Conservation (phyloP, 92 coral and sea anemone species). For the Parazoanthus swiftii region DNA sequence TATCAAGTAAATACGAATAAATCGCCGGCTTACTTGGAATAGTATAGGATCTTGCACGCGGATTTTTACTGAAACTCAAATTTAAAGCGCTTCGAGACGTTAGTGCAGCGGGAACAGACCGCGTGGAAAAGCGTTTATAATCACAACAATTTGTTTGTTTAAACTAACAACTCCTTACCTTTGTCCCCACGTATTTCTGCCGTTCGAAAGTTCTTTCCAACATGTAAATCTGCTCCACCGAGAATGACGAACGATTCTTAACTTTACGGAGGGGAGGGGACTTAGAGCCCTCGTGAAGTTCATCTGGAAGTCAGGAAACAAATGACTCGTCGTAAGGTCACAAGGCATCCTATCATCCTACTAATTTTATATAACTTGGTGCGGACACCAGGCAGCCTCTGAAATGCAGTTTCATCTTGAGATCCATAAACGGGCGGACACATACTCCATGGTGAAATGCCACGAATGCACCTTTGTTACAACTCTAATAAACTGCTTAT, state of each 20-base stretch:
- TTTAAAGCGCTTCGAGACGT: too few relatives aligned
- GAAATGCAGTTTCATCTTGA: background rate
- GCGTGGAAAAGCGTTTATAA: too few relatives aligned
- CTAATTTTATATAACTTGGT: slow-evolving; percentile 5
- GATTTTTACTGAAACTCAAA: too few relatives aligned
- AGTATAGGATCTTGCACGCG: too few relatives aligned
- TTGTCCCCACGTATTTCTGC: slow-evolving; percentile 39
- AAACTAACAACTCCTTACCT: background rate
- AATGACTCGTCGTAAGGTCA: background rate
- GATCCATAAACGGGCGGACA: background rate
- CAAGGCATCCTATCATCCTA: background rate
- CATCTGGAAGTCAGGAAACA: background rate
- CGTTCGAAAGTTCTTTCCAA: slow-evolving; percentile 37
- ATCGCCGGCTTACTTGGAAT: too few relatives aligned
- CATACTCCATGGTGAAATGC: background rate
- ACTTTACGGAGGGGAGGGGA: slow-evolving; percentile 17
- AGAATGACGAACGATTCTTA: slow-evolving; percentile 37
- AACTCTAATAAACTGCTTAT: too few relatives aligned
- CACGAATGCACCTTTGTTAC: too few relatives aligned
- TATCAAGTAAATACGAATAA: too few relatives aligned
- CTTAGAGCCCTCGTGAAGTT: background rate
- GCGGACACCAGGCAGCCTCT: background rate
- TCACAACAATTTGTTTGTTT: too few relatives aligned
- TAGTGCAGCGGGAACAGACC: too few relatives aligned
- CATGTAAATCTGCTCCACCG: slow-evolving; percentile 38